Evolutionary conservation across 1,140 invertebrate genomes (phyloP).

Genomic region (Heliconius eleuchia): DNA sequence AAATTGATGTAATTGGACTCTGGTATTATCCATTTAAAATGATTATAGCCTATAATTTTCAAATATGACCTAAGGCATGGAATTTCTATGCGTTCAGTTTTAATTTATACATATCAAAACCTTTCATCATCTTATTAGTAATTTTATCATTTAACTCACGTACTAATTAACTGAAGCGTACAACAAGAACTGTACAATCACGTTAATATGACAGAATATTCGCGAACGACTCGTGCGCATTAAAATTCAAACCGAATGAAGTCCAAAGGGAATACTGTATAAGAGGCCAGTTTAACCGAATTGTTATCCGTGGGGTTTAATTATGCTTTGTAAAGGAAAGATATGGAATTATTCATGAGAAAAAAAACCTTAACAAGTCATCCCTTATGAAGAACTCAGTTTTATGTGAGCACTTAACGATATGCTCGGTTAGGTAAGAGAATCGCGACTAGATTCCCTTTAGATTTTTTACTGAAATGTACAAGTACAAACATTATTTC

Average conservation of each 20-base stretch:
- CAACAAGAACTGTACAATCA: constrained; percentile 38
- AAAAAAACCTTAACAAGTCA: constrained; percentile 48
- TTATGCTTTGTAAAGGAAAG: constrained; percentile 70
- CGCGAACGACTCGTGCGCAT: constrained; percentile 54
- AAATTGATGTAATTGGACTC: constrained; percentile 9
- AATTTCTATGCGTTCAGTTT: constrained; percentile 25
- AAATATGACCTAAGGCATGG: constrained; percentile 36
- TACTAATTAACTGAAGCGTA: constrained; percentile 40
- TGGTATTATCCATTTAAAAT: constrained; percentile 16
- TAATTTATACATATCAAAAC: constrained; percentile 25
- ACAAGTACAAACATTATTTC: neutral
- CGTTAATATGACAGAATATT: constrained; percentile 38
- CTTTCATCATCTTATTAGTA: constrained; percentile 20
- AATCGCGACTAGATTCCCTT: neutral
- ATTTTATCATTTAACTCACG: constrained; percentile 25
- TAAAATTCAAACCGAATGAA: constrained; percentile 58
- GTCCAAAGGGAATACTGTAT: constrained; percentile 63
- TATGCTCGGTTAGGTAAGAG: neutral
- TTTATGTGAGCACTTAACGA: constrained; percentile 23
- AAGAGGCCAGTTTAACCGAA: constrained; percentile 59
- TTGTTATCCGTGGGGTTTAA: constrained; percentile 72
- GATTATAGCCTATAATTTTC: constrained; percentile 25
- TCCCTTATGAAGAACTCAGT: constrained; percentile 37
- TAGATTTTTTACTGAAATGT: neutral
- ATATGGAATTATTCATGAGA: constrained; percentile 63